phyloP scores from a whole-genome alignment of 1,140 invertebrate species.

The Monochamus saltuarius region DNA sequence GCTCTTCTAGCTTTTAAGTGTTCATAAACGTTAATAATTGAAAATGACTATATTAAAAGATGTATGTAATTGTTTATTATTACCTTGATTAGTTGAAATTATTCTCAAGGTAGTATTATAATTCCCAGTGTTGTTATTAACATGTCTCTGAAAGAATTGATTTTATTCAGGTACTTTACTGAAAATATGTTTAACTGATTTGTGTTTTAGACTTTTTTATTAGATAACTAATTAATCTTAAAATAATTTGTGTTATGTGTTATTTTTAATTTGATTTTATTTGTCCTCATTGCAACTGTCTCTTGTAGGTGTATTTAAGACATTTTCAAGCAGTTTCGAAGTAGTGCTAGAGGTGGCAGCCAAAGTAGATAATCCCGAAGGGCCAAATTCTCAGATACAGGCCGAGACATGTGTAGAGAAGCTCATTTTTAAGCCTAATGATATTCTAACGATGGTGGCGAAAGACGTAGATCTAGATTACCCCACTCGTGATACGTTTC shows the following conservation, averaged over 20 bases:
- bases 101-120: too few species aligned
- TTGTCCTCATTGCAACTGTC: slow-evolving; percentile 52
- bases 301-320: slow-evolving; percentile 69
- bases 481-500: slow-evolving; percentile 80
- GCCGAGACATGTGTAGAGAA: slow-evolving; percentile 74
- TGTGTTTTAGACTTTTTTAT: too few species aligned
- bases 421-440: slow-evolving; percentile 80
- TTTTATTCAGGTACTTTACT: too few species aligned
- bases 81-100: too few species aligned
- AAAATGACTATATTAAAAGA: too few species aligned
- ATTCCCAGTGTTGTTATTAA: too few species aligned
- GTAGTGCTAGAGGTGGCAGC: slow-evolving; percentile 82
- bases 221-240: not conserved
- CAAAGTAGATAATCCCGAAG: slow-evolving; percentile 65
- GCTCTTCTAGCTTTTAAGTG: too few species aligned
- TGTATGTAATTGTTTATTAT: too few species aligned
- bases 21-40: too few species aligned
- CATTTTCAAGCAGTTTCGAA: slow-evolving; percentile 73
- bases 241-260: not conserved
- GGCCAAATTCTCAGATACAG: slow-evolving; percentile 51
- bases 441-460: slow-evolving; percentile 77
- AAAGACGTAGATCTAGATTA: slow-evolving; percentile 85
- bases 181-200: too few species aligned
- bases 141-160: too few species aligned
- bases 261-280: not conserved